Evolutionary conservation across 2,888 invertebrate species (phyloP).

Genomic region (Pristionchus maxplancki): DNA sequence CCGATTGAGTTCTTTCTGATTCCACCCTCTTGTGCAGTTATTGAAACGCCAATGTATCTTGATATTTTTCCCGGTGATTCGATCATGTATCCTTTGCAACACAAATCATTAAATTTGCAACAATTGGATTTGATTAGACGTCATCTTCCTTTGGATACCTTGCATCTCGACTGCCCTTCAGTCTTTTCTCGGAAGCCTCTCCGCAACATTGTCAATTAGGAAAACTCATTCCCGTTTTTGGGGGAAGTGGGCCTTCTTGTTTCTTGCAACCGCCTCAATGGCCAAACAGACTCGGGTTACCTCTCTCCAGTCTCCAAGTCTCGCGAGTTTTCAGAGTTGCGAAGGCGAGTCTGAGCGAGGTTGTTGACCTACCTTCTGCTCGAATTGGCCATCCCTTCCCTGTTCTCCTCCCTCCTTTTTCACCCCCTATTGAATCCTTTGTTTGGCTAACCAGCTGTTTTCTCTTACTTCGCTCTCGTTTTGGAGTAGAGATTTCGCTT

Average conservation of each 20-base stretch:
- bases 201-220: not conserved
- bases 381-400: conserved; percentile 11
- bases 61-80: not conserved
- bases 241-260: not conserved
- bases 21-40: too few species aligned
- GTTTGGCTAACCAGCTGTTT: conserved; percentile 29
- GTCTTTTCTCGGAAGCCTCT: not conserved
- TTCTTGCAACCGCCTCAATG: not conserved
- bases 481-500: not conserved
- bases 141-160: not conserved
- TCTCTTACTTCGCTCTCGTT: conserved; percentile 21
- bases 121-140: too few species aligned
- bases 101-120: too few species aligned
- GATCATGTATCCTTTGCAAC: too few species aligned
- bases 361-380: conserved; percentile 22
- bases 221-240: not conserved
- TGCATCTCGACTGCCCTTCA: not conserved
- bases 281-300: conserved; percentile 20
- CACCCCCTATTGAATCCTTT: conserved; percentile 11
- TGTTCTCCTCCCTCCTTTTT: not conserved
- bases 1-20: too few species aligned
- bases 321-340: not conserved
- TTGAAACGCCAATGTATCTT: not conserved
- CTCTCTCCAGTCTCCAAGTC: not conserved
- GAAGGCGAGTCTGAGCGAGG: not conserved